Base-by-base conservation (phyloP, 2,113 vertebrate species). In the Trematomus loennbergii region DNA sequence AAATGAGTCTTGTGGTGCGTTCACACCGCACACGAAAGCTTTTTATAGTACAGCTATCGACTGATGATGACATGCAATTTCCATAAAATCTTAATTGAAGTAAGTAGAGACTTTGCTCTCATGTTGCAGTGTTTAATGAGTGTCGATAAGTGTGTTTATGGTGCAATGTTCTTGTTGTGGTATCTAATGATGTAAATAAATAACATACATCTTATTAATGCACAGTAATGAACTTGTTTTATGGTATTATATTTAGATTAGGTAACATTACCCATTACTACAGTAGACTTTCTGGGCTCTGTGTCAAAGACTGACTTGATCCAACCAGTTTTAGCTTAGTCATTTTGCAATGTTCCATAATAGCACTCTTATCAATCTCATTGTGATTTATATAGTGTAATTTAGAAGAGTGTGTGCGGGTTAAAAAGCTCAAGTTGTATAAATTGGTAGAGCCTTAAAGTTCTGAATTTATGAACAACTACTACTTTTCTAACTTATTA, bases 61-160 rank as follows among this genome's bases (percentile, higher is more conserved):
- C 36, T 9, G 36, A 76, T 53, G 60, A 43, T 75, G 78, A 87
- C 68, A 58, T 67, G 60, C 43, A 45, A 83, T 84, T 88, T 86
- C 64, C 68, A 77, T 82, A 72, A 89, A 89, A 86, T 68, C 36
- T 57, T 53, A 40, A 75, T 82, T 0, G 11, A 71, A 74, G 77
- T 84, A 81, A 88, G 67, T 73, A 65, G 29, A 33, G 46, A 62
- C 17, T 77, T 78, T 71, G 67, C 29, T 78, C 60, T 77, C 52
- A 52, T 73, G 36, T 74, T 70, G 59, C 25, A 57, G 1, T 9
- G 65, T 78, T 81, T 82, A 72, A 76, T 66, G 55, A 70, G 54
- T 49, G n/a, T 33, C 62, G 59, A 78, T 63, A 49, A 71, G 46
- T 40, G 17, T 59, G 16, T 73, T 57, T 67, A 50, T 64, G 13